Evolutionary conservation across 2,888 invertebrate genomes (phyloP).

Genomic region (Melieria omissa): DNA sequence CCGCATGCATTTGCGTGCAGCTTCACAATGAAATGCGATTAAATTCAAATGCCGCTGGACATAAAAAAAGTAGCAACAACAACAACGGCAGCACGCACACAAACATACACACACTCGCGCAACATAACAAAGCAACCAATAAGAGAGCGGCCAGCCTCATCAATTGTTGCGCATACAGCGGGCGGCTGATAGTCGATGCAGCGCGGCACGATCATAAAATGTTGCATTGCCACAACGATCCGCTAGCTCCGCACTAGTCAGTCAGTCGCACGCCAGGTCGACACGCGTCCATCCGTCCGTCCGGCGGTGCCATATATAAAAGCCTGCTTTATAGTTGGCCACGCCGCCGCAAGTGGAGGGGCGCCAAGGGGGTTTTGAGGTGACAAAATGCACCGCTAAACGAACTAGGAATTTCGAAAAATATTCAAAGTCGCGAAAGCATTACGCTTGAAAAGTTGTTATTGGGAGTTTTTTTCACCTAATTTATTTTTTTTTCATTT

Average conservation of each 20-base stretch:
- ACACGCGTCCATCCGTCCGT: background rate
- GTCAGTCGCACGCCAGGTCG: background rate
- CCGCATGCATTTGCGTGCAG: conserved; percentile 43
- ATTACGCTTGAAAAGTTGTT: too few species aligned
- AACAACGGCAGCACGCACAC: background rate
- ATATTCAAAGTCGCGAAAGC: too few species aligned
- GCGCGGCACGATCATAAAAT: conserved; percentile 39
- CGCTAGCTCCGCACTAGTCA: background rate
- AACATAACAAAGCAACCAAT: background rate
- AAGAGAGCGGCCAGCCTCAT: conserved; percentile 40
- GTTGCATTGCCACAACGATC: conserved; percentile 32
- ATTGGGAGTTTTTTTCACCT: too few species aligned
- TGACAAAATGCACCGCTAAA: too few species aligned
- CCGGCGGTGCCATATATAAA: conserved; percentile 30
- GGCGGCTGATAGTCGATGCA: background rate
- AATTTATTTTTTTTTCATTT: too few species aligned
- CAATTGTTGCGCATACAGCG: conserved; percentile 42
- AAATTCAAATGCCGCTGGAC: conserved; percentile 30
- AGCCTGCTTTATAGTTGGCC: conserved; percentile 34
- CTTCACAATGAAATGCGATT: conserved; percentile 45
- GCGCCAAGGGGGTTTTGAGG: too few species aligned
- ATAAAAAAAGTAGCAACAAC: conserved; percentile 10
- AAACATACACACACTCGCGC: background rate
- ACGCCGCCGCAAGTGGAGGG: conserved; percentile 2
- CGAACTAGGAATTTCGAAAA: too few species aligned